Conservation (phyloP, 1,140 invertebrate genomes). For the Drosophila albomicans region DNA sequence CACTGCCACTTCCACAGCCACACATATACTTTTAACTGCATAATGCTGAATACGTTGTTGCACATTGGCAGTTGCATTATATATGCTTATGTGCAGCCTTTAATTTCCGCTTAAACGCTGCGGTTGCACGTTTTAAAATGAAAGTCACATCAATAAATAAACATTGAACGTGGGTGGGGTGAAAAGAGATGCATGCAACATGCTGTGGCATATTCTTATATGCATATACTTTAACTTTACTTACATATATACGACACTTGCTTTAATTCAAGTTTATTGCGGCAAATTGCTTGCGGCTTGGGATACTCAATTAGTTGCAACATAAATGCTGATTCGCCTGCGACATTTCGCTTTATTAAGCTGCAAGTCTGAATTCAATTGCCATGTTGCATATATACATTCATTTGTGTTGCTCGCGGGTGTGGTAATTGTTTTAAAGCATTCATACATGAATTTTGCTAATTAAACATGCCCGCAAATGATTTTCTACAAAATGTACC, state of each 20-base stretch:
- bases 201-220: not conserved
- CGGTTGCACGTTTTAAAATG: conserved; percentile 62
- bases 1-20: not conserved
- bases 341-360: conserved; percentile 47
- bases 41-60: not conserved
- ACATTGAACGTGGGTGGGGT: not conserved
- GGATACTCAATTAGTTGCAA: conserved; percentile 30
- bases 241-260: conserved; percentile 37
- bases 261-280: conserved; percentile 71
- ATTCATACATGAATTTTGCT: conserved; percentile 76
- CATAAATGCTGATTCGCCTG: conserved; percentile 8
- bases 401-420: not conserved
- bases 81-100: conserved; percentile 54
- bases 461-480: conserved; percentile 74
- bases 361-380: conserved; percentile 37
- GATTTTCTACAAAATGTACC: conserved; percentile 59
- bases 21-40: too few relatives aligned
- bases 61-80: conserved; percentile 20
- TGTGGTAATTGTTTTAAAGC: conserved; percentile 74
- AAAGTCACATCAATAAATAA: conserved; percentile 76
- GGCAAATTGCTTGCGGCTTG: conserved; percentile 22
- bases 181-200: conserved; percentile 5
- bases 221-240: not conserved
- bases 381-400: not conserved
- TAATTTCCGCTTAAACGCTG: conserved; percentile 77